These are phyloP conservation scores for Zaprionus tsacasi DNA, from an alignment of 1,140 invertebrate species.

Conservation along the genomic window DNA sequence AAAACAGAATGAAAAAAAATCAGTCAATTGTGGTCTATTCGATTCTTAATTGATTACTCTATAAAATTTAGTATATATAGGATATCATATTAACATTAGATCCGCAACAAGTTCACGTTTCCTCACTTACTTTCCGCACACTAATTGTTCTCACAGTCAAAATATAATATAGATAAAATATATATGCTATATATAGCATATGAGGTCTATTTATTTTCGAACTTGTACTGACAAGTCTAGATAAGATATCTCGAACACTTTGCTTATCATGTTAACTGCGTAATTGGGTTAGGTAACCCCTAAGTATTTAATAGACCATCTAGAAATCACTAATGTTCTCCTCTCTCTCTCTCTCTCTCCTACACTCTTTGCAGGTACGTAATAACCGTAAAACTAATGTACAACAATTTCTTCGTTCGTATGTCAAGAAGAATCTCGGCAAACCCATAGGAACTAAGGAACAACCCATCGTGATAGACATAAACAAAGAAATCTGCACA, in stretches of 20 bases:
- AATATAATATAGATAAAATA: neutral
- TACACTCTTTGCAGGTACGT: neutral
- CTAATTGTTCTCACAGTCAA: neutral
- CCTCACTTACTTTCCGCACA: too few species aligned
- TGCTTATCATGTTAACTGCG: neutral
- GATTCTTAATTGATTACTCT: neutral
- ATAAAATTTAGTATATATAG: neutral
- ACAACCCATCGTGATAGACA: neutral
- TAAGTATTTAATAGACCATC: neutral
- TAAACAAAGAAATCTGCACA: conserved; percentile 1
- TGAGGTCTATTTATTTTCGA: conserved; percentile 4
- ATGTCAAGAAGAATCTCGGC: neutral
- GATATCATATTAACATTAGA: neutral
- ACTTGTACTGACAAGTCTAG: neutral
- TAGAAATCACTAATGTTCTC: neutral
- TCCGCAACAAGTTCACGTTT: too few species aligned
- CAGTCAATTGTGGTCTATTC: neutral
- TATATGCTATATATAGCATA: neutral
- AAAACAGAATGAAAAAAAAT: neutral
- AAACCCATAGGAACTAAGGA: neutral
- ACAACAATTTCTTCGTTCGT: neutral
- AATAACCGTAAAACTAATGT: neutral
- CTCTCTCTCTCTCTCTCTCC: neutral
- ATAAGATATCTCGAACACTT: neutral
- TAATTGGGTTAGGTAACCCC: neutral